Percentiles rank a stretch among this genome's conserved stretches.
Evolutionary conservation across 2,113 vertebrate species (phyloP).

Genomic region (Dendrocopos noguchii): DNA sequence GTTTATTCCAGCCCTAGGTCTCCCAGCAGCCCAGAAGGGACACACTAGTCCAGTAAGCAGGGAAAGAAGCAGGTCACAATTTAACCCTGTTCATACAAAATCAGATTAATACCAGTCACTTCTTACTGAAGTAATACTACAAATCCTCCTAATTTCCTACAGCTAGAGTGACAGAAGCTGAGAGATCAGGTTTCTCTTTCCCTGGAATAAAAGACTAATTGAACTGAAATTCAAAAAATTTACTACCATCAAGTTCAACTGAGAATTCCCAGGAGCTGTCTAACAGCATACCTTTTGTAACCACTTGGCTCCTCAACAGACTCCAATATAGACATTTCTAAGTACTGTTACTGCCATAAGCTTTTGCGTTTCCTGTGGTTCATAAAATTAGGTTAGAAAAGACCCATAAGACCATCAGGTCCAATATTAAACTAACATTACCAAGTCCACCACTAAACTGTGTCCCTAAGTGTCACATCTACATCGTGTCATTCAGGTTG

Average conservation of each 20-base stretch:
- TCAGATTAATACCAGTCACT: not conserved
- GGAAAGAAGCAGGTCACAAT: not conserved
- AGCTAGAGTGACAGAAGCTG: not conserved
- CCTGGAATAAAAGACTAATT: not conserved
- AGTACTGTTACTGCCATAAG: not conserved
- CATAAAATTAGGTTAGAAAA: not conserved
- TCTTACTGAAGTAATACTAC: not conserved
- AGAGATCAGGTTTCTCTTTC: not conserved
- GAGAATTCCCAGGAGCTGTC: not conserved
- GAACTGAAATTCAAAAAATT: conserved; percentile 11
- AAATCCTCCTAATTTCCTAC: conserved; percentile 13
- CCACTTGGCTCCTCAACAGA: not conserved
- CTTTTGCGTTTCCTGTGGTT: not conserved
- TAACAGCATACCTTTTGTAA: not conserved
- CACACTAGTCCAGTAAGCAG: not conserved
- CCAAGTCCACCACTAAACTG: no score
- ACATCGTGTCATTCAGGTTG: not conserved
- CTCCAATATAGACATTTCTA: not conserved
- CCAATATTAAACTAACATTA: not conserved
- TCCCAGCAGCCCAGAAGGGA: not conserved
- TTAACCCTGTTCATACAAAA: conserved; percentile 21
- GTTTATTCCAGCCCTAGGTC: not conserved
- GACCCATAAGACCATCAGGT: not conserved
- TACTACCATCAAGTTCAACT: not conserved
- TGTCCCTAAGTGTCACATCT: not conserved